phyloP scores from a whole-genome alignment of 2,888 invertebrate species.

The Hedya salicella region DNA sequence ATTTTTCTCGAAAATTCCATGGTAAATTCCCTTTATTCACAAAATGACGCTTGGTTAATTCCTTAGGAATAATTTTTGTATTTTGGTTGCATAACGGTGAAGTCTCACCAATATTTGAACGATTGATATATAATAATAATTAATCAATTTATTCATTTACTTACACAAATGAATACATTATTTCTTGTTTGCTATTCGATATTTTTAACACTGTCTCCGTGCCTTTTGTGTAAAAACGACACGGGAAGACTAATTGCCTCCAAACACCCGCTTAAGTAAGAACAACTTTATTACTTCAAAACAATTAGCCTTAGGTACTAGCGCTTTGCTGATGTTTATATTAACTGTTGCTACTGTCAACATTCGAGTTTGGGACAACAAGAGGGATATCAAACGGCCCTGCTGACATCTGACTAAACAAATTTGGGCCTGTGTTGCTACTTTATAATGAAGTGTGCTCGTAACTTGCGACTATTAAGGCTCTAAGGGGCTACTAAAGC shows the following conservation, averaged over 20 bases:
- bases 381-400: slow-evolving; percentile 43
- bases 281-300: slow-evolving; percentile 16
- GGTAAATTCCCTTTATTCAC: too few species aligned
- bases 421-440: slow-evolving; percentile 44
- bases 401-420: slow-evolving; percentile 45
- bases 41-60: too few species aligned
- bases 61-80: too few species aligned
- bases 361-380: slow-evolving; percentile 17
- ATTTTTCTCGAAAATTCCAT: too few species aligned
- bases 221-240: not conserved
- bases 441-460: slow-evolving; percentile 56
- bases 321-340: slow-evolving; percentile 13
- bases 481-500: slow-evolving; percentile 7
- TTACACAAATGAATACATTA: too few species aligned
- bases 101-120: too few species aligned
- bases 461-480: slow-evolving; percentile 49
- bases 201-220: too few species aligned
- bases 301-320: slow-evolving; percentile 14
- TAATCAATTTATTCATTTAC: too few species aligned
- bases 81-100: too few species aligned
- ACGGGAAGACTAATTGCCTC: not conserved
- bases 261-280: not conserved
- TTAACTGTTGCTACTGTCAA: slow-evolving; percentile 14
- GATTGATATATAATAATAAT: too few species aligned
- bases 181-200: too few species aligned